Conservation (phyloP, 2,888 invertebrate species). For the Lasioglossum malachurum region DNA sequence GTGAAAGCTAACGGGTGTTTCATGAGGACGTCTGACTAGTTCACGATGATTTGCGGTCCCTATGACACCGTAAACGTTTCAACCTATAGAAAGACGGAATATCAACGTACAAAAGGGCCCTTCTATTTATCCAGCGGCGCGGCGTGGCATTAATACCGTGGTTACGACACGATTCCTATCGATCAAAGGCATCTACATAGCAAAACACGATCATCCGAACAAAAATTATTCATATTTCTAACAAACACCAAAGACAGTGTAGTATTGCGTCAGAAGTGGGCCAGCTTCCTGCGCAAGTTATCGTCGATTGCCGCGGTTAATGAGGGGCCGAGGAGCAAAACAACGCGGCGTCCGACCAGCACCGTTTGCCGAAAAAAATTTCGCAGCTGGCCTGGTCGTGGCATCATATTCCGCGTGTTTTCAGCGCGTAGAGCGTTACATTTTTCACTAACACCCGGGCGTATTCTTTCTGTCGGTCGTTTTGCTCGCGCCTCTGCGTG, state of each 20-base stretch:
- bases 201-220: not conserved
- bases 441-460: slow-evolving; percentile 52
- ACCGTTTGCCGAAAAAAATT: not conserved
- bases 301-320: slow-evolving; percentile 21
- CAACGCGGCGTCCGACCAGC: not conserved
- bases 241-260: no score
- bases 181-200: not conserved
- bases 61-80: slow-evolving; percentile 15
- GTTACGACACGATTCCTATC: not conserved
- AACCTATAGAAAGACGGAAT: not conserved
- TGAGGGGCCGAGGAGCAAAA: slow-evolving; percentile 9
- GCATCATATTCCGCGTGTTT: slow-evolving; percentile 36
- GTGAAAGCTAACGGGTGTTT: slow-evolving; percentile 54
- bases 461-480: slow-evolving; percentile 29
- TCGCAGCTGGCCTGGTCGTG: slow-evolving; percentile 10
- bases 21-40: slow-evolving; percentile 34
- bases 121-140: not conserved
- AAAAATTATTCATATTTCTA: not conserved
- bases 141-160: not conserved
- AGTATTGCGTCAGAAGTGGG: no score
- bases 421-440: slow-evolving; percentile 44
- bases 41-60: slow-evolving; percentile 29
- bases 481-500: slow-evolving; percentile 11
- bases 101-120: not conserved
- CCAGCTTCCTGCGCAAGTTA: not conserved